Conservation (phyloP, 2,113 vertebrate genomes). For the Apodemus sylvaticus region DNA sequence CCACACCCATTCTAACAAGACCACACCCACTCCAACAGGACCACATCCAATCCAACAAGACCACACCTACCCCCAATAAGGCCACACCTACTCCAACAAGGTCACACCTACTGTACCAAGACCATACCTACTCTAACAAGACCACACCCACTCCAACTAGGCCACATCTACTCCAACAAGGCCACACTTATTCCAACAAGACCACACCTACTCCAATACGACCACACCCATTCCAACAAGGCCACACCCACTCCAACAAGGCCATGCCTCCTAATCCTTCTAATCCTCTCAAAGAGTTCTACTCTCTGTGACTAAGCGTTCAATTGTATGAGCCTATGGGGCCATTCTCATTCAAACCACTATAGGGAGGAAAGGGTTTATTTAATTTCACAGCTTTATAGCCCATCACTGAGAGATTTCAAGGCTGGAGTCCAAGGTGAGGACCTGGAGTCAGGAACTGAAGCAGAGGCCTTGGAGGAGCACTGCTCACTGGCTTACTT, state of each 20-base stretch:
- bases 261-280: background rate
- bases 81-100: background rate
- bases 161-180: background rate
- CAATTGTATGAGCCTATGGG: background rate
- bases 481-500: background rate
- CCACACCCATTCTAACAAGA: background rate
- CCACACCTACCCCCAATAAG: background rate
- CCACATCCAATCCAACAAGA: background rate
- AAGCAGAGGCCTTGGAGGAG: background rate
- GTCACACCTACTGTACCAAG: background rate
- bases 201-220: background rate
- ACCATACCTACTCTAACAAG: background rate
- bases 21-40: background rate
- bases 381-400: background rate
- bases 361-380: background rate
- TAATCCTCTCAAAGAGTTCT: background rate
- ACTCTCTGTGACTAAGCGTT: background rate
- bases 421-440: background rate
- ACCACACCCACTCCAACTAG: background rate
- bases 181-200: background rate
- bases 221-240: background rate
- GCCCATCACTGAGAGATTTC: background rate
- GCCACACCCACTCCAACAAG: background rate
- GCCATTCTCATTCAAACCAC: background rate
- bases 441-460: background rate